phyloP scores from a whole-genome alignment of 2,797 vertebrate genomes.

The Botia kubotai region DNA sequence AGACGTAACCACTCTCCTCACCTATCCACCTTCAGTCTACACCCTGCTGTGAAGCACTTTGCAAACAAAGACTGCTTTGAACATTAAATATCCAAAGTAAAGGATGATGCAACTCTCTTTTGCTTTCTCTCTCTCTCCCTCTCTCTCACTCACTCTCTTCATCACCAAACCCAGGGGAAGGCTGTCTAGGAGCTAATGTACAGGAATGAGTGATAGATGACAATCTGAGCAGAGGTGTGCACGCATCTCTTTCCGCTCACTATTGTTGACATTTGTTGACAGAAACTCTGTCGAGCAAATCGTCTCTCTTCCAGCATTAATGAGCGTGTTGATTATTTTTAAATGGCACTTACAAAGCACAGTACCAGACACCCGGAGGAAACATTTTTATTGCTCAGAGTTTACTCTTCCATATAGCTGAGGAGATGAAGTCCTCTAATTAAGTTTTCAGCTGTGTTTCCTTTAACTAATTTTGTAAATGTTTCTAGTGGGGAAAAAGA shows the following conservation, averaged over 20 bases:
- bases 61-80: slow-evolving; percentile 70
- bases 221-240: slow-evolving; percentile 63
- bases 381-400: background rate
- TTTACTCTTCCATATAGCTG: background rate
- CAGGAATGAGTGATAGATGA: slow-evolving; percentile 78
- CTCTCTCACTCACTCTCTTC: slow-evolving; percentile 19
- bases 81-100: slow-evolving; percentile 74
- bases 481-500: too few relatives aligned
- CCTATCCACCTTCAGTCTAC: slow-evolving; percentile 69
- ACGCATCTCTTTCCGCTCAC: slow-evolving; percentile 71
- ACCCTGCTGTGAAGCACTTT: slow-evolving; percentile 78
- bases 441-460: background rate
- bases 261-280: slow-evolving; percentile 50
- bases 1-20: slow-evolving; percentile 74
- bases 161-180: slow-evolving; percentile 74
- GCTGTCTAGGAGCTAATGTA: slow-evolving; percentile 72
- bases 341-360: slow-evolving; percentile 23
- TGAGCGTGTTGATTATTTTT: slow-evolving; percentile 50
- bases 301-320: slow-evolving; percentile 40
- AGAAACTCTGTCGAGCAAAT: slow-evolving; percentile 57
- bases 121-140: slow-evolving; percentile 50
- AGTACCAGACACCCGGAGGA: background rate
- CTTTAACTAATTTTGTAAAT: background rate
- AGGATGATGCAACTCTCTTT: slow-evolving; percentile 52
- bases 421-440: background rate